Percentiles rank a stretch among this genome's conserved stretches.
phyloP scores from a whole-genome alignment of 2,888 invertebrate species.

The Adelognathus sp. region DNA sequence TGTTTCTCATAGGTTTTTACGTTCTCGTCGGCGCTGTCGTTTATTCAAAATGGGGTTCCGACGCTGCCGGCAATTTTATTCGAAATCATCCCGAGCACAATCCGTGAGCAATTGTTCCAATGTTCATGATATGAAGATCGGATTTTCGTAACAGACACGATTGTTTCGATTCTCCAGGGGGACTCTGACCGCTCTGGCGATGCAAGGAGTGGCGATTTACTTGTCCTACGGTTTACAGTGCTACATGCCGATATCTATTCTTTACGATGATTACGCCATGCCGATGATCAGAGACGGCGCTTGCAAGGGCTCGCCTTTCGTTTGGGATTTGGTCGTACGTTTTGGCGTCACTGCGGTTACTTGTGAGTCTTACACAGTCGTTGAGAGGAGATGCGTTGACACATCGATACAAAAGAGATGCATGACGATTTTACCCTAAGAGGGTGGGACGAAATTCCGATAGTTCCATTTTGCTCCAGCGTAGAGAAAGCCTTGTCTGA shows the following conservation, averaged over 20 bases:
- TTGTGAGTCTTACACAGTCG: constrained; percentile 60
- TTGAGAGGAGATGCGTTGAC: no score
- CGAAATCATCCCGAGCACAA: constrained; percentile 65
- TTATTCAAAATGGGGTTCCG: constrained; percentile 67
- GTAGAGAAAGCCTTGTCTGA: no score
- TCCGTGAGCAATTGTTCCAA: constrained; percentile 50
- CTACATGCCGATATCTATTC: constrained; percentile 68
- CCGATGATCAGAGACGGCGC: constrained; percentile 57
- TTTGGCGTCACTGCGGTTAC: constrained; percentile 65
- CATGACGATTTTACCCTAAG: no score
- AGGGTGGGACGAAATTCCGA: no score
- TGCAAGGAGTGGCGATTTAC: constrained; percentile 68
- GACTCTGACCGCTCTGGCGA: constrained; percentile 60
- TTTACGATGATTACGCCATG: constrained; percentile 61
- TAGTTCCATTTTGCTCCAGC: no score
- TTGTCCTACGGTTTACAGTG: constrained; percentile 71
- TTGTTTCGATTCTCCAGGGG: constrained; percentile 38
- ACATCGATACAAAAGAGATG: no score
- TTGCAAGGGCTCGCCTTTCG: constrained; percentile 56
- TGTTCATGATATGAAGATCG: no score
- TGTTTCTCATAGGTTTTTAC: constrained; percentile 61
- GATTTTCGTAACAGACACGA: no score
- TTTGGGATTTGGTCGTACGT: constrained; percentile 67
- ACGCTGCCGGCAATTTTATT: constrained; percentile 67
- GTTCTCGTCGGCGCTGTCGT: constrained; percentile 64